Evolutionary conservation across 2,113 vertebrate species (phyloP).

Genomic region (Pseudopipra pipra): DNA sequence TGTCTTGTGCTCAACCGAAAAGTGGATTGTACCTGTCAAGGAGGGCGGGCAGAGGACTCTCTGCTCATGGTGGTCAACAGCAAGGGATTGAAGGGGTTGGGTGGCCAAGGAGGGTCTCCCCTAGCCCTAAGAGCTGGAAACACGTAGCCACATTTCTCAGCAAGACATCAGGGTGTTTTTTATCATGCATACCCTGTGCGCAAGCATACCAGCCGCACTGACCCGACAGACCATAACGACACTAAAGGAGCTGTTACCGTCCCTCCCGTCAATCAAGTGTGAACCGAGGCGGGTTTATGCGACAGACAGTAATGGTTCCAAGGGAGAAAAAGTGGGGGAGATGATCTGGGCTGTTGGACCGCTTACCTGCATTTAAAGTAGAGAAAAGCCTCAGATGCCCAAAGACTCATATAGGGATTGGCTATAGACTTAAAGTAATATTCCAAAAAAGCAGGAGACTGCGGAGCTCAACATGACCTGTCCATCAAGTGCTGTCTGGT

Average conservation of each 20-base stretch:
- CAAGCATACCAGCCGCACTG: background rate
- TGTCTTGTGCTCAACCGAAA: background rate
- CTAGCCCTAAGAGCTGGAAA: background rate
- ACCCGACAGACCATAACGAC: conserved; percentile 30
- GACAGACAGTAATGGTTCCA: conserved; percentile 22
- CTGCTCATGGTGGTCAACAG: background rate
- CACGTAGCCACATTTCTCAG: background rate
- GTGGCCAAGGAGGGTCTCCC: background rate
- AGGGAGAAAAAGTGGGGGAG: background rate
- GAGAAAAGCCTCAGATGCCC: background rate
- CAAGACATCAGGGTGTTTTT: background rate
- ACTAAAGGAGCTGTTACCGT: conserved; percentile 43
- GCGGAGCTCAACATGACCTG: background rate
- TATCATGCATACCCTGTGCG: background rate
- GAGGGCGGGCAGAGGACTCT: background rate
- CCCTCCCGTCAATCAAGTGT: conserved; percentile 36
- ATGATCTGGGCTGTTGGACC: background rate
- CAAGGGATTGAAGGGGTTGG: background rate
- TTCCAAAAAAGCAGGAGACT: background rate
- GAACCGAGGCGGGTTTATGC: conserved; percentile 2
- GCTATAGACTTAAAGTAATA: background rate
- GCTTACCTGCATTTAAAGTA: background rate
- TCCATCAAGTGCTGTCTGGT: background rate
- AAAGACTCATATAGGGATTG: background rate
- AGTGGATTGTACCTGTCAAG: background rate